phyloP scores from a whole-genome alignment of 1,140 invertebrate species.

The Sitobion miscanthi region DNA sequence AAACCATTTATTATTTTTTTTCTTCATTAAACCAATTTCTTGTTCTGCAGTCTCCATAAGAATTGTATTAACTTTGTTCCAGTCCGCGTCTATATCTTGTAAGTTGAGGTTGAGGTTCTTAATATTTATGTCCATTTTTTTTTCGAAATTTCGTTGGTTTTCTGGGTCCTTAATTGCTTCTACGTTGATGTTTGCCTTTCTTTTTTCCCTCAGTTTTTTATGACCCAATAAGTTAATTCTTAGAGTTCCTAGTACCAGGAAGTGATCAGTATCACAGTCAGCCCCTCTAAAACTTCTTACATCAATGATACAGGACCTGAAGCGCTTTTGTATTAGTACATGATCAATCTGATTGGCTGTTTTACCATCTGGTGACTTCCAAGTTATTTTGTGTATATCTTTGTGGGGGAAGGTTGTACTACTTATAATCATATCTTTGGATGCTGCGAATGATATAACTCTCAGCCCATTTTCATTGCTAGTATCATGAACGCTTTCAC shows the following conservation, averaged over 20 bases:
- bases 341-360: background rate
- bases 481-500: constrained; percentile 40
- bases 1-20: no score
- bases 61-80: background rate
- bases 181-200: background rate
- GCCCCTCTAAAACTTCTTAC: constrained; percentile 1
- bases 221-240: constrained; percentile 16
- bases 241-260: background rate
- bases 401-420: background rate
- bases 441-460: background rate
- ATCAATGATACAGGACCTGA: background rate
- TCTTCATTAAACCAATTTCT: no score
- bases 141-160: background rate
- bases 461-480: constrained; percentile 58
- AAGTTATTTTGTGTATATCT: background rate
- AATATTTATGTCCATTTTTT: background rate
- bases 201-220: constrained; percentile 31
- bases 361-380: background rate
- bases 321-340: constrained; percentile 17
- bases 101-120: background rate
- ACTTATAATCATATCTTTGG: background rate
- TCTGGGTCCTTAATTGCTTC: no score
- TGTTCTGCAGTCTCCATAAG: background rate
- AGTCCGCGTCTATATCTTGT: background rate
- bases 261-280: background rate